Evolutionary conservation across 2,113 vertebrate species (phyloP).

Genomic region (Hystrix brachyura): DNA sequence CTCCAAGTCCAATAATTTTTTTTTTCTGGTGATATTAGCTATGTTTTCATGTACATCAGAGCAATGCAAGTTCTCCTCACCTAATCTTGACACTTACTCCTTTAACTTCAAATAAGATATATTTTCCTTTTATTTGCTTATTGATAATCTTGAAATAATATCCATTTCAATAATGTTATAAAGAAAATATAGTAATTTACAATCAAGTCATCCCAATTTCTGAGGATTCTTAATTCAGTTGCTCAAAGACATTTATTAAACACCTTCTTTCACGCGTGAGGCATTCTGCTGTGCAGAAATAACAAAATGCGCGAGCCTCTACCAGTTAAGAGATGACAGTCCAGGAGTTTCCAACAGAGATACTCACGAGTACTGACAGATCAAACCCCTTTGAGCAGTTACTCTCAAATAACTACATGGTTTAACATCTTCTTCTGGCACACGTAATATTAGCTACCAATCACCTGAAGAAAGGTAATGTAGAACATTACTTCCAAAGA

Average conservation of each 20-base stretch:
- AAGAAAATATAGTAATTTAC: constrained; percentile 49
- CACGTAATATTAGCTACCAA: constrained; percentile 48
- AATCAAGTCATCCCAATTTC: constrained; percentile 35
- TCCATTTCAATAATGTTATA: constrained; percentile 7
- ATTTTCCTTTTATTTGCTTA: constrained; percentile 44
- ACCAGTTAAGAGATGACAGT: background rate
- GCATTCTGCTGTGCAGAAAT: constrained; percentile 50
- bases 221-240: constrained; percentile 40
- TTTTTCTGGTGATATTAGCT: background rate
- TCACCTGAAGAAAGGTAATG: constrained; percentile 34
- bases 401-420: constrained; percentile 33
- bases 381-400: constrained; percentile 42
- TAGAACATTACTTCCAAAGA: constrained; percentile 22
- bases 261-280: background rate
- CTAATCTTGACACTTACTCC: background rate
- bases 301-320: background rate
- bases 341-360: background rate
- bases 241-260: constrained; percentile 51
- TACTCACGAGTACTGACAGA: background rate
- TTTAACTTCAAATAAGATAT: background rate
- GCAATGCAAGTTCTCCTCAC: background rate
- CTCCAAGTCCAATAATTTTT: background rate
- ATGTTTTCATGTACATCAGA: constrained; percentile 36
- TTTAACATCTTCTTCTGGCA: constrained; percentile 61
- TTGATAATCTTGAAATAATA: constrained; percentile 40